Base-by-base conservation (phyloP, 2,113 vertebrate genomes). In the Alaudala cheleensis region DNA sequence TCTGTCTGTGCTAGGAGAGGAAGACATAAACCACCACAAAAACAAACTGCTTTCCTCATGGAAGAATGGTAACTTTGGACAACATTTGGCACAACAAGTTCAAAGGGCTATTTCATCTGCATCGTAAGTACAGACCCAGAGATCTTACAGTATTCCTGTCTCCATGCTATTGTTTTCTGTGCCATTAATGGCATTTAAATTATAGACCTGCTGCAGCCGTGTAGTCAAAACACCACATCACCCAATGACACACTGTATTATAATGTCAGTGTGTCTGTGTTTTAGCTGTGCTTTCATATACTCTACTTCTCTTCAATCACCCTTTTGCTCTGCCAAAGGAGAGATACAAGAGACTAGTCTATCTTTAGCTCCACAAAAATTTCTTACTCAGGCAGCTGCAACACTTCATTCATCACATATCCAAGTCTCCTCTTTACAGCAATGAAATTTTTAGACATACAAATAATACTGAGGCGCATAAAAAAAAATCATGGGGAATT, bases 171-270 rank as follows among this genome's bases (percentile, higher is more conserved):
- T 93, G 93, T 91, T 92, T 92, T 73, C 60, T 77, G 60, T 95
- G 89, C 97, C 95, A 93, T 97, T 97, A 97, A 97, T 97, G 97
- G 97, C 96, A 97, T 97, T 98, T 98, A 98, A 98, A 98, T 99
- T 98, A 98, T 61, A 98, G 97, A 97, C 97, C 95, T 98, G 85
- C 85, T 95, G 92, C 83, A 96, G 94, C 95, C 96, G 71, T 29
- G 49, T 53, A 97, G 97, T 98, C 97, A 97, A 98, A 98, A 97
- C 94, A 96, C 92, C 95, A 89, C 92, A 81, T 98, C 97, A 93
- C 90, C 95, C 81, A 9, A 93, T 82, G 94, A 96, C 96, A 97
- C 93, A 57, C 83, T 94, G 72, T 92, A 96, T 97, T 97, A 95
- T 87, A 96, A 93, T 91, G 94, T 95, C 95, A 97, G 95, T 4